Base-by-base conservation (phyloP, 2,797 vertebrate species). In the Paratrypauchen microcephalus region DNA sequence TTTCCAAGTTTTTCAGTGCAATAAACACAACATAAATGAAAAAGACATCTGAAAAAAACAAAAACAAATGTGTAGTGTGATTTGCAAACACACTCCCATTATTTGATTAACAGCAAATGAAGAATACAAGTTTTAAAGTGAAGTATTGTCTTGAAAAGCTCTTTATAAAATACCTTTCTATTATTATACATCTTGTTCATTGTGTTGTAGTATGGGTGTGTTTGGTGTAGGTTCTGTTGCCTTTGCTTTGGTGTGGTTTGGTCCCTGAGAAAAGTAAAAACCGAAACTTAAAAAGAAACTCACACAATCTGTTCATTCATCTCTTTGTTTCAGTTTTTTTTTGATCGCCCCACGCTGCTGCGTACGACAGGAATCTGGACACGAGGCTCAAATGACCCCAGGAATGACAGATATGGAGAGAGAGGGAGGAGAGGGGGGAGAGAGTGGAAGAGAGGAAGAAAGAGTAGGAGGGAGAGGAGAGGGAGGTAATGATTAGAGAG, bases 301-400 rank as follows among this genome's bases (percentile, higher is more conserved):
- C 24, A 6, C 36, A 28, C 63, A n/a, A 5, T 47, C 39, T 71
- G 52, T 8, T 58, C 63, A 52, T 66, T 66, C 70, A 59, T 66
- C 21, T 19, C 30, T 72, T 21, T 12, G 30, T 72, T 55, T 32
- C 26, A 13, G 11, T 48, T 28, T 23, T 61, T 71, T 54, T 71
- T 23, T 61, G 30, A 21, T 66, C 23, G 4, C 32, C 16, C n/a
- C 47, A 19, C 32, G 56, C 6, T 45, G 32, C 6, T 45, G n/a
- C 12, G 24, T 28, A 63, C 48, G 19, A 11, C 54, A 39, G 41
- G 63, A 59, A 66, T 71, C 45, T 66, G 63, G 21, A 39, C 55
- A 23, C 23, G 36, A 39, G 47, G 21, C 32, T 65, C 39, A 36
- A 26, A 52, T 66, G 13, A 66, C 70, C 66, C n/a, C 45, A 71